These are phyloP conservation scores for Mythimna ferrago DNA, from an alignment of 2,888 invertebrate genomes.

Conservation along the genomic window DNA sequence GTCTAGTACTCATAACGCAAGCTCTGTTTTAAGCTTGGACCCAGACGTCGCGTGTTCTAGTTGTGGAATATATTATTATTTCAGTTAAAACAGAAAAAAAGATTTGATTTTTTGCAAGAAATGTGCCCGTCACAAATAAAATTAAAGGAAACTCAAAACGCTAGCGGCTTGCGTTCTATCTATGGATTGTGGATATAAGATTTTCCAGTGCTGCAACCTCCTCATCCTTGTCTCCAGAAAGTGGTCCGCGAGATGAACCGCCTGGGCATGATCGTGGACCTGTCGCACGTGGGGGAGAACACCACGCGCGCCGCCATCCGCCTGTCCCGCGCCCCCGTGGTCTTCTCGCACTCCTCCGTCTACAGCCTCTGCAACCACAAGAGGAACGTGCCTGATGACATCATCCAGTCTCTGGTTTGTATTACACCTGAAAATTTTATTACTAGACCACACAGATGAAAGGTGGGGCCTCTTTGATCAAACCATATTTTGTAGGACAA, in stretches of 20 bases:
- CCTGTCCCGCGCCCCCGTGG: conserved; percentile 93
- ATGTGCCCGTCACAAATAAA: not conserved
- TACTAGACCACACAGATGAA: too few relatives aligned
- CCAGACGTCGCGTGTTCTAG: too few relatives aligned
- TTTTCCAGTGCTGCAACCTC: not conserved
- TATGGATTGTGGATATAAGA: not conserved
- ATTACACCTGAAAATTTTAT: not conserved
- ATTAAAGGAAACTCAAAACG: not conserved
- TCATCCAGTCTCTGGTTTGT: conserved; percentile 90
- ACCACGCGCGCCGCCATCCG: conserved; percentile 93
- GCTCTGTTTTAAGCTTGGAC: too few relatives aligned
- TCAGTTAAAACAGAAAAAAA: too few relatives aligned
- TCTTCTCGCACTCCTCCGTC: conserved; percentile 94
- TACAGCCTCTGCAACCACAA: conserved; percentile 93
- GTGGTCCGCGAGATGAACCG: conserved; percentile 95
- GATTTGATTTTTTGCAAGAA: not conserved
- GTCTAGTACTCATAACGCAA: too few relatives aligned
- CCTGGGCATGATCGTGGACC: conserved; percentile 94
- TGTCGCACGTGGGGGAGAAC: conserved; percentile 93
- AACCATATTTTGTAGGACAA: too few relatives aligned
- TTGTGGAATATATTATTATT: too few relatives aligned
- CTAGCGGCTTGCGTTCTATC: conserved; percentile 27
- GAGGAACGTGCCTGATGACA: conserved; percentile 93
- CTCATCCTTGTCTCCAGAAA: conserved; percentile 85
- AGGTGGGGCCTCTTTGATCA: too few relatives aligned